Evolutionary conservation across 2,888 invertebrate species (phyloP), one percentile per base, ranked within the genome.

Genomic region (Apodemia duryi): DNA sequence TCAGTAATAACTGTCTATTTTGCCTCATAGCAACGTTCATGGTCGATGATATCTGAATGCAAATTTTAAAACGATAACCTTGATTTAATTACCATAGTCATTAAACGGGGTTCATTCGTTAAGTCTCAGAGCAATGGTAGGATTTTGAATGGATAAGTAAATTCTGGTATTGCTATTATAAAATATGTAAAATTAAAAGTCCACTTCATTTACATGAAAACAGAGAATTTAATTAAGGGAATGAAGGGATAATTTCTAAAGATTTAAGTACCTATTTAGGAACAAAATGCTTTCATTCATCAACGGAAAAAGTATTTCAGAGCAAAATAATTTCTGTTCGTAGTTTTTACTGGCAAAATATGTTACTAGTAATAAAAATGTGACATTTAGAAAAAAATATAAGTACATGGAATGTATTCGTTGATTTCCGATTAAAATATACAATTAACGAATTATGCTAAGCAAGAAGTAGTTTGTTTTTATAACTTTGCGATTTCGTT

Each of bases 371-470:
- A 13, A 29, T 29, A 57, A 32, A 57, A 57, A 29, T 29, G 29
- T 29, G 46, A n/a, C 13, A 46, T 46, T 46, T 46, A 54, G 21
- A 38, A 46, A 21, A 21, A 21, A 54, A 11, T 28, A 29, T 29
- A 29, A 21, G 21, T 29, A 10, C 11, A 10, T 29, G 28, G 29
- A 57, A 29, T 29, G 57, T 57, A 13, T 57, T 57, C 57, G 57
- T 57, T 57, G 57, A 57, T 57, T 57, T 57, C 13, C 57, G 57
- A 57, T 32, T 57, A 57, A 57, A 57, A 57, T 57, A 57, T 57
- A 57, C 13, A 57, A 32, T 57, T 13, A 57, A 57, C 2, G 13
- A 57, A 29, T 57, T 57, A 32, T 57, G 29, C 28, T 57, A 57
- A 57, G 57, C 57, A 11, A 57, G 57, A 21, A 57, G 11, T 57